These are phyloP conservation scores for Epirrhoe alternata DNA, from an alignment of 2,888 invertebrate species.

Conservation along the genomic window DNA sequence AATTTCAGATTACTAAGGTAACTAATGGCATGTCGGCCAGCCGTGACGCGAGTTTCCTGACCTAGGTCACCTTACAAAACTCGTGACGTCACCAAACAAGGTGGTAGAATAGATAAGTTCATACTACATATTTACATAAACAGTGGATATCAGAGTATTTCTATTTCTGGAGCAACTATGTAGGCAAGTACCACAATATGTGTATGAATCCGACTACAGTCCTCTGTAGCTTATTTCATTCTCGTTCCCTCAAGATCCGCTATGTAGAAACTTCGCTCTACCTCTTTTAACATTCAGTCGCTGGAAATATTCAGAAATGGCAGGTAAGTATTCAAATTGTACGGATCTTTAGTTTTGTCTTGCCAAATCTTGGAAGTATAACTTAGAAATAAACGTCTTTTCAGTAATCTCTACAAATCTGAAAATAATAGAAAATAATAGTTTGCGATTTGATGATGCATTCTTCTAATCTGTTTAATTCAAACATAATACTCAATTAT, in stretches of 20 bases:
- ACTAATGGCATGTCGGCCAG: slow-evolving; percentile 1
- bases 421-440: background rate
- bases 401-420: background rate
- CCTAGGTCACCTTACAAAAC: slow-evolving; percentile 40
- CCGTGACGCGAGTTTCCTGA: slow-evolving; percentile 18
- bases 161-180: slow-evolving; percentile 1
- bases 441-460: background rate
- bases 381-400: background rate
- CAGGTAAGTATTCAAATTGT: background rate
- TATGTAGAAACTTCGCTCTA: background rate
- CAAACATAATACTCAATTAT: background rate
- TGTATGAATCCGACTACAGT: background rate
- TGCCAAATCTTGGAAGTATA: background rate
- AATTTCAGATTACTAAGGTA: slow-evolving; percentile 1
- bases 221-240: background rate
- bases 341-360: background rate
- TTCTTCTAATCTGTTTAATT: background rate
- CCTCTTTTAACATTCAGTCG: background rate
- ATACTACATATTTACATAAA: background rate
- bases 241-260: background rate
- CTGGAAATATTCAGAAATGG: background rate
- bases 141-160: background rate
- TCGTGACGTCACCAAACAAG: slow-evolving; percentile 27
- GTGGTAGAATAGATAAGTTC: background rate
- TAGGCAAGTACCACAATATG: background rate